These are phyloP conservation scores for Tetranychus truncatus DNA, from an alignment of 2,888 invertebrate genomes.

Conservation along the genomic window DNA sequence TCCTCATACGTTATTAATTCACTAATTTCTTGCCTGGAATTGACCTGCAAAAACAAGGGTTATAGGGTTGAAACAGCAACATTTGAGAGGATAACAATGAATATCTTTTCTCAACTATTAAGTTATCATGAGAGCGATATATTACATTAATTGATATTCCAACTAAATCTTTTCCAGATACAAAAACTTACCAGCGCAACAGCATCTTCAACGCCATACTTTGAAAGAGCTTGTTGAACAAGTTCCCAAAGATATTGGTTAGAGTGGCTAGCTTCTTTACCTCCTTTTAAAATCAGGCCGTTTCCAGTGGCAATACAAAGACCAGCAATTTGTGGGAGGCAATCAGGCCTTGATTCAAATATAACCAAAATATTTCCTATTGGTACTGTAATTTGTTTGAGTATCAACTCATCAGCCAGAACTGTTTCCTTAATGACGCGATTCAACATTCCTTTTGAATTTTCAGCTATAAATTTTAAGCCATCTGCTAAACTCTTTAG, in stretches of 20 bases:
- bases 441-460: conserved; percentile 33
- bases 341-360: conserved; percentile 94
- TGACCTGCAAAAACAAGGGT: conserved; percentile 39
- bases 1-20: conserved; percentile 79
- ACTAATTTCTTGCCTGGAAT: conserved; percentile 85
- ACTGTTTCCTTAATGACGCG: conserved; percentile 50
- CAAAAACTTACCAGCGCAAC: conserved; percentile 51
- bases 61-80: too few species aligned
- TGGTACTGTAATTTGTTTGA: conserved; percentile 86
- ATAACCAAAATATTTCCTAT: conserved; percentile 93
- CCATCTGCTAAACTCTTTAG: conserved; percentile 56
- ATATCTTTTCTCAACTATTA: too few species aligned
- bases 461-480: conserved; percentile 26
- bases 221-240: conserved; percentile 66
- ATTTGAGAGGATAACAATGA: too few species aligned
- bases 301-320: conserved; percentile 91
- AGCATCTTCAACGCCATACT: conserved; percentile 65
- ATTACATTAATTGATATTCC: too few species aligned
- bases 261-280: conserved; percentile 81
- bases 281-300: conserved; percentile 85
- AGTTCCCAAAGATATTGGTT: conserved; percentile 78
- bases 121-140: too few species aligned
- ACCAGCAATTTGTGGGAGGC: conserved; percentile 82
- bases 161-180: too few species aligned
- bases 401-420: conserved; percentile 59